Percentiles rank a stretch among this genome's conserved stretches.
Conservation (phyloP, 92 coral and sea anemone species). For the Isaurus tuberculatus region DNA sequence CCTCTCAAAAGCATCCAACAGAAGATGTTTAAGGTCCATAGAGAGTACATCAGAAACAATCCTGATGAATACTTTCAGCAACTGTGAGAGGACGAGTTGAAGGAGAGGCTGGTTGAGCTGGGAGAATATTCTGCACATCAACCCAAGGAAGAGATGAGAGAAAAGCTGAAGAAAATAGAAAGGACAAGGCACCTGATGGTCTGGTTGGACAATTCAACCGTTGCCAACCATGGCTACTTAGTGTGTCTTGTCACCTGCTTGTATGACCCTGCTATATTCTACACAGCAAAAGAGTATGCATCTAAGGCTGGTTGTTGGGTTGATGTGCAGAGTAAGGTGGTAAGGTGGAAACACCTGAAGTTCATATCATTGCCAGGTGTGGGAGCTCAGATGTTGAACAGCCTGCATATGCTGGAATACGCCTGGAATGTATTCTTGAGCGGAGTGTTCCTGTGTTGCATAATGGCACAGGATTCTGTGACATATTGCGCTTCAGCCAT, state of each 20-base stretch:
- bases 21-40: slow-evolving; percentile 31
- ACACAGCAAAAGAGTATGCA: slow-evolving; percentile 44
- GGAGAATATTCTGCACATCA: slow-evolving; percentile 31
- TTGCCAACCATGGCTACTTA: slow-evolving; percentile 58
- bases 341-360: slow-evolving; percentile 50
- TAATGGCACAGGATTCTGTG: no score
- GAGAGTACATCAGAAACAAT: slow-evolving; percentile 33
- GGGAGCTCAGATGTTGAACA: slow-evolving; percentile 60
- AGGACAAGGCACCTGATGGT: slow-evolving; percentile 40
- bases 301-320: slow-evolving; percentile 44
- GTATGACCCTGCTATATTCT: slow-evolving; percentile 52
- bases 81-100: slow-evolving; percentile 12
- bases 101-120: slow-evolving; percentile 22
- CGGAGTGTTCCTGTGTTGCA: no score
- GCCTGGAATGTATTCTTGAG: no score
- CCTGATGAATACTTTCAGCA: slow-evolving; percentile 15
- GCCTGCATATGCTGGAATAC: slow-evolving; percentile 50
- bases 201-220: slow-evolving; percentile 22
- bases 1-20: slow-evolving; percentile 47
- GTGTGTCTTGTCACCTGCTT: slow-evolving; percentile 53
- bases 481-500: no score
- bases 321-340: slow-evolving; percentile 48
- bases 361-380: slow-evolving; percentile 60
- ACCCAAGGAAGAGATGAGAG: slow-evolving; percentile 37
- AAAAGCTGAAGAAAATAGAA: slow-evolving; percentile 43